Base-by-base conservation (phyloP, 2,797 vertebrate species). In the Eutrigla gurnardus region DNA sequence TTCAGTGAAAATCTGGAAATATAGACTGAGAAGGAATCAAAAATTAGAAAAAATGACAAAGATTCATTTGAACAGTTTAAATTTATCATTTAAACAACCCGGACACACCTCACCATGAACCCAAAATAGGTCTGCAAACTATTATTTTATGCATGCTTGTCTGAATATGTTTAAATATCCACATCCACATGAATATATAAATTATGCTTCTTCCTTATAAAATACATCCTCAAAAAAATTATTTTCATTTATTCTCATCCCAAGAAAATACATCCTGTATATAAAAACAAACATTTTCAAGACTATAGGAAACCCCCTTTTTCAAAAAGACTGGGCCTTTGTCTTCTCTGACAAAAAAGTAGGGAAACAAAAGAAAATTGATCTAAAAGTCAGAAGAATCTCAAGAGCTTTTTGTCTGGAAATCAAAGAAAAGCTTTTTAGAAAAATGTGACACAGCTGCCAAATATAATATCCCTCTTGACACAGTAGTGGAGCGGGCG, bases 381-480 rank as follows among this genome's bases (percentile, higher is more conserved):
- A 82, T 78, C 15, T 37, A 75, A 90, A 85, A 69, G 73, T 83
- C 80, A 65, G 43, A 7, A n/a, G 58, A 84, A 64, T 75, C 66
- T 78, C 64, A 69, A 78, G 50, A 86, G 74, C 77, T 82, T 84
- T 75, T 83, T 83, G 65, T 85, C 75, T 88, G 69, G 67, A 84
- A 88, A 90, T 93, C 85, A 92, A 89, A 92, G 80, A 86, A 84
- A 86, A 87, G 63, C 77, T 82, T 86, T 89, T 89, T 78, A 66
- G 68, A 85, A 90, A 92, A 88, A 90, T 80, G 63, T 88, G 73
- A 90, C 87, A 75, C 74, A 85, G 70, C 89, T 92, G 92, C 90
- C 91, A 93, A 87, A 80, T 86, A 80, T 54, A 82, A 93, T 92
- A 81, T 90, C 61, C 73, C 64, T 92, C 92, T 62, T 53, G 71